These are phyloP conservation scores for Drosophila punjabiensis DNA, from an alignment of 1,140 invertebrate species.

Conservation along the genomic window DNA sequence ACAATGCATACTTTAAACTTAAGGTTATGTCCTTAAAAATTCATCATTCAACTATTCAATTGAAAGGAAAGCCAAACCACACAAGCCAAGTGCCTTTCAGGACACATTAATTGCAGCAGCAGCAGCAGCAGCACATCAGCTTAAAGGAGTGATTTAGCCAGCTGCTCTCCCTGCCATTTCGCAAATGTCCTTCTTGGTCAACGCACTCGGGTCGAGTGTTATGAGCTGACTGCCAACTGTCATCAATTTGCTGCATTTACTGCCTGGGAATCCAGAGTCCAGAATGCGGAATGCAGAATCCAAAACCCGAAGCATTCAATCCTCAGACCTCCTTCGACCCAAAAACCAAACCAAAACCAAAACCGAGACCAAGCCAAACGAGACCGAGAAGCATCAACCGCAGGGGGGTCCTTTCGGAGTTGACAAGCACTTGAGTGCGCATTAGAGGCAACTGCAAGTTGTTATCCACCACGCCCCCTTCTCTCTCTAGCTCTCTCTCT, in stretches of 20 bases:
- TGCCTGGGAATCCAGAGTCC: neutral
- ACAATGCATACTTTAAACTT: neutral
- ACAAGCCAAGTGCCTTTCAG: too few species aligned
- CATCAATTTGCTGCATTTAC: slow-evolving; percentile 78
- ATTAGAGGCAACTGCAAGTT: slow-evolving; percentile 64
- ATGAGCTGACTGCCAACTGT: slow-evolving; percentile 51
- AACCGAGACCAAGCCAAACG: slow-evolving; percentile 29
- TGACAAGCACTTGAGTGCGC: slow-evolving; percentile 79
- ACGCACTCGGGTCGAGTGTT: slow-evolving; percentile 25
- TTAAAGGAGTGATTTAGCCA: slow-evolving; percentile 13
- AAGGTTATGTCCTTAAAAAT: too few species aligned
- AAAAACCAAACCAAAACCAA: slow-evolving; percentile 35
- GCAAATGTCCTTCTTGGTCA: slow-evolving; percentile 8
- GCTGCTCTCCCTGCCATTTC: neutral
- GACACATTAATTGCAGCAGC: neutral
- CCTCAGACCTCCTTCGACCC: neutral
- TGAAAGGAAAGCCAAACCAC: too few species aligned
- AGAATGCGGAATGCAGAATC: too few species aligned
- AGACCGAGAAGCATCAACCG: slow-evolving; percentile 29
- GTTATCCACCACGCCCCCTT: slow-evolving; percentile 31
- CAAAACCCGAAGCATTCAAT: neutral
- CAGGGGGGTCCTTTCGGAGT: slow-evolving; percentile 33
- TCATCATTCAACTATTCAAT: too few species aligned
- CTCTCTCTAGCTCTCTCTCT: neutral
- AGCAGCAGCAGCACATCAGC: neutral